Percentiles rank a stretch among this genome's conserved stretches.
Evolutionary conservation across 2,797 vertebrate species (phyloP).

Genomic region (Esox masquinongy): DNA sequence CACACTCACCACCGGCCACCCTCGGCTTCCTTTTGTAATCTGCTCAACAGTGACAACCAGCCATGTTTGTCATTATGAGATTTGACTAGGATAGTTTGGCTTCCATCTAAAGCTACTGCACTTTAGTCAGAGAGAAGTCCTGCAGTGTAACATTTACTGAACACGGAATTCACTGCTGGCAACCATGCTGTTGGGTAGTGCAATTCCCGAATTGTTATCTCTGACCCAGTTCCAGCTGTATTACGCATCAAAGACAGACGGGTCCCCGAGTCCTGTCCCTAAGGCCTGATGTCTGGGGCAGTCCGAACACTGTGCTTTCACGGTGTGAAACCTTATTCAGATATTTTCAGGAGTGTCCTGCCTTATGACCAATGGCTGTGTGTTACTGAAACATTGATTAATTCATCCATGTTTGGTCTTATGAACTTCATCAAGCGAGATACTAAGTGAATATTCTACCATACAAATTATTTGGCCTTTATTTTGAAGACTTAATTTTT

Average conservation of each 20-base stretch:
- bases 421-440: too few species aligned
- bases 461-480: too few species aligned
- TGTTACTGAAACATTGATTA: not conserved
- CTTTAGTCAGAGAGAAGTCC: not conserved
- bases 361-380: not conserved
- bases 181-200: not conserved
- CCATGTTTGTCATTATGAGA: not conserved
- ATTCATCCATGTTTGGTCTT: too few species aligned
- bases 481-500: too few species aligned
- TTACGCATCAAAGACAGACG: not conserved
- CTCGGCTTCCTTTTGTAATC: not conserved
- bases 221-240: slow-evolving; percentile 2
- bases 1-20: not conserved
- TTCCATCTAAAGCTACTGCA: not conserved
- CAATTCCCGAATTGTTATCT: not conserved
- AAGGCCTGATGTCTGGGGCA: not conserved
- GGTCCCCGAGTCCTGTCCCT: not conserved
- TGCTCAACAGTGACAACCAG: not conserved
- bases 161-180: not conserved
- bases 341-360: not conserved
- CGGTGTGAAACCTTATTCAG: not conserved
- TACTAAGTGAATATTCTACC: too few species aligned
- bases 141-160: not conserved
- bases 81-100: not conserved
- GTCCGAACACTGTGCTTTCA: not conserved